Conservation (phyloP, 2,113 vertebrate species). For the Sinocyclocheilus maitianheensis region DNA sequence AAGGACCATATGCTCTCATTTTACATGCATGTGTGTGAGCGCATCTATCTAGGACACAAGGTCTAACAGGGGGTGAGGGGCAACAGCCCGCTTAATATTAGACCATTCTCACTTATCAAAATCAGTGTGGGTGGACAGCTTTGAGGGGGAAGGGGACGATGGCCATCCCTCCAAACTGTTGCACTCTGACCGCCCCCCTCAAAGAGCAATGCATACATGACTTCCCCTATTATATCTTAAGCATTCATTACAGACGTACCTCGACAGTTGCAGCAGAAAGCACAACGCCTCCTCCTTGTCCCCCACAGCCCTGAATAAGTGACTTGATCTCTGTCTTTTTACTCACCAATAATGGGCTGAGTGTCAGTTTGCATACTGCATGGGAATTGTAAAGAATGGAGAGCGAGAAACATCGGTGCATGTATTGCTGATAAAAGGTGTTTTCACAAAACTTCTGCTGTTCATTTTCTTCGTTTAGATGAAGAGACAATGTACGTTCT, state of each 20-base stretch:
- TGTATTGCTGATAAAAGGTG: not conserved
- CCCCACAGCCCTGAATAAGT: slow-evolving; percentile 49
- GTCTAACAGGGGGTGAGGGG: slow-evolving; percentile 64
- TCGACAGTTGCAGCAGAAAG: slow-evolving; percentile 69
- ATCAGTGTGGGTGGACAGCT: slow-evolving; percentile 57
- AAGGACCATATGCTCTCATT: slow-evolving; percentile 59
- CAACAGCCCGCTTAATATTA: slow-evolving; percentile 69
- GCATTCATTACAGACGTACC: slow-evolving; percentile 79
- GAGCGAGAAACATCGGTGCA: not conserved
- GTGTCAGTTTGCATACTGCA: slow-evolving; percentile 69
- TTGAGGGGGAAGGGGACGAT: slow-evolving; percentile 71
- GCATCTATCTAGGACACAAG: slow-evolving; percentile 60
- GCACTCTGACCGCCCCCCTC: slow-evolving; percentile 68
- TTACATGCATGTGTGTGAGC: slow-evolving; percentile 29
- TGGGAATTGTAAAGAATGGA: too few species aligned
- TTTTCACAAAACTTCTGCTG: not conserved
- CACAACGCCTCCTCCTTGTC: slow-evolving; percentile 17
- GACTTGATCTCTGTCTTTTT: slow-evolving; percentile 70
- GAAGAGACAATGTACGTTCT: not conserved
- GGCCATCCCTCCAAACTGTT: slow-evolving; percentile 76
- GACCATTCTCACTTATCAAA: slow-evolving; percentile 76
- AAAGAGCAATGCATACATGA: slow-evolving; percentile 79
- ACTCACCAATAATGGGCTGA: slow-evolving; percentile 74
- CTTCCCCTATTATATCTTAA: slow-evolving; percentile 77
- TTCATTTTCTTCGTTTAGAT: not conserved